phyloP scores from a whole-genome alignment of 2,113 vertebrate genomes.

The Phocoena sinus region DNA sequence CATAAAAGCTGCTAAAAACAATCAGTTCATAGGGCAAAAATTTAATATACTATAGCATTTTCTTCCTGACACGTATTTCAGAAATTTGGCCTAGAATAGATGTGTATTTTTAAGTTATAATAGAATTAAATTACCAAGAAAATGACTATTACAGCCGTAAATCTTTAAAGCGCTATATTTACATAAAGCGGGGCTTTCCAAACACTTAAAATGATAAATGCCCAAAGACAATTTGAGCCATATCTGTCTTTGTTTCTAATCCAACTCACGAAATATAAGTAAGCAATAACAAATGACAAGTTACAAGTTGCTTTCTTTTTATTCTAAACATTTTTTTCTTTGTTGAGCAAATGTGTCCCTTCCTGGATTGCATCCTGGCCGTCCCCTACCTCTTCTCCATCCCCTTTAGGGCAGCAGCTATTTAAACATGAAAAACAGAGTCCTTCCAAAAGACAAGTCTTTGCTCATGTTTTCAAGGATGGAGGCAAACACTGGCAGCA shows the following conservation, averaged over 20 bases:
- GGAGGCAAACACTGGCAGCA: conserved; percentile 63
- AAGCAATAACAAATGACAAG: background rate
- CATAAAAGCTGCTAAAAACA: conserved; percentile 67
- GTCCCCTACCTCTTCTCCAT: background rate
- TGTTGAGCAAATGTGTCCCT: background rate
- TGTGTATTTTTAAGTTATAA: background rate
- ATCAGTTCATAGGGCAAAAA: conserved; percentile 52
- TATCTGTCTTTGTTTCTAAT: background rate
- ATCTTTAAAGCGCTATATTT: conserved; percentile 25
- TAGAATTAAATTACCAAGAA: conserved; percentile 50
- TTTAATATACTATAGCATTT: conserved; percentile 9
- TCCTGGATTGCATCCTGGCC: background rate
- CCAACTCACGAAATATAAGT: background rate
- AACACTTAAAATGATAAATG: conserved; percentile 11
- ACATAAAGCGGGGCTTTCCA: conserved; percentile 6
- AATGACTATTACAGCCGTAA: background rate
- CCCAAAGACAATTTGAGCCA: background rate
- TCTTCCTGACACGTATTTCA: conserved; percentile 49
- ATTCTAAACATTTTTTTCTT: background rate
- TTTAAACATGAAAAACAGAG: conserved; percentile 46
- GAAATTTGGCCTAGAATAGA: conserved; percentile 45
- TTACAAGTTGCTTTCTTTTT: background rate
- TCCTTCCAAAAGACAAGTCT: conserved; percentile 50
- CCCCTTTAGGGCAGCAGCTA: conserved; percentile 24
- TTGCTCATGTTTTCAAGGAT: conserved; percentile 61